These are phyloP conservation scores for Scaptomyza hsui DNA, from an alignment of 1,140 invertebrate species.

Conservation along the genomic window DNA sequence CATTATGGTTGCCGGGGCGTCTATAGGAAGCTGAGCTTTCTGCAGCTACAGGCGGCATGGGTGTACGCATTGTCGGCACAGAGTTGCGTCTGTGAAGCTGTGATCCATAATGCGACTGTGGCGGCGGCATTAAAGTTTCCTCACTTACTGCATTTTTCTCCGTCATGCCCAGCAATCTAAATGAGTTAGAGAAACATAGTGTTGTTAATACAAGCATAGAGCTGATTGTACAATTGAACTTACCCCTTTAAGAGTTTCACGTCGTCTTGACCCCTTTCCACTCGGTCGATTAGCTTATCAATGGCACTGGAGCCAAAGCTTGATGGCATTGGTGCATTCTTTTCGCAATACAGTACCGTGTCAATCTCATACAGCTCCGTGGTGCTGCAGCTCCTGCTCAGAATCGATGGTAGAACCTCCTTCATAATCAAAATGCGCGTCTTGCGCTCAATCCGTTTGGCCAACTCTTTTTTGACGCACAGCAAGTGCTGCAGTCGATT, in stretches of 20 bases:
- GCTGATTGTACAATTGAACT: neutral
- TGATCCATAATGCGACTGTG: constrained; percentile 15
- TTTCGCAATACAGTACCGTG: constrained; percentile 38
- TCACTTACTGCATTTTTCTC: neutral
- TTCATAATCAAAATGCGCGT: constrained; percentile 46
- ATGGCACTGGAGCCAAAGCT: constrained; percentile 13
- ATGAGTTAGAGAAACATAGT: neutral
- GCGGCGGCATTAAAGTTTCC: neutral
- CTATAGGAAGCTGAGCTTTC: constrained; percentile 10
- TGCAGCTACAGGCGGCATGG: neutral
- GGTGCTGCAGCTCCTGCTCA: constrained; percentile 44
- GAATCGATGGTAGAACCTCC: constrained; percentile 43
- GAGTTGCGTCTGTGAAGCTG: constrained; percentile 24
- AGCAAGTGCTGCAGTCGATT: constrained; percentile 62
- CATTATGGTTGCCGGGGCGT: constrained; percentile 23
- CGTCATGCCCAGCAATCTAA: constrained; percentile 38
- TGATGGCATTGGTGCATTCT: constrained; percentile 15
- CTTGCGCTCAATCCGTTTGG: constrained; percentile 40
- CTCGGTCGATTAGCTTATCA: constrained; percentile 33
- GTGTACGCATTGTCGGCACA: constrained; percentile 20
- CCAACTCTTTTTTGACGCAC: constrained; percentile 52
- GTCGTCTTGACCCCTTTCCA: constrained; percentile 38
- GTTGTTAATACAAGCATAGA: neutral
- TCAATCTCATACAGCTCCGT: constrained; percentile 54
- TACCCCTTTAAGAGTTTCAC: constrained; percentile 45